Percentiles rank a stretch among this genome's conserved stretches.
phyloP scores from a whole-genome alignment of 2,113 vertebrate species.

The Phylloscopus trochilus region DNA sequence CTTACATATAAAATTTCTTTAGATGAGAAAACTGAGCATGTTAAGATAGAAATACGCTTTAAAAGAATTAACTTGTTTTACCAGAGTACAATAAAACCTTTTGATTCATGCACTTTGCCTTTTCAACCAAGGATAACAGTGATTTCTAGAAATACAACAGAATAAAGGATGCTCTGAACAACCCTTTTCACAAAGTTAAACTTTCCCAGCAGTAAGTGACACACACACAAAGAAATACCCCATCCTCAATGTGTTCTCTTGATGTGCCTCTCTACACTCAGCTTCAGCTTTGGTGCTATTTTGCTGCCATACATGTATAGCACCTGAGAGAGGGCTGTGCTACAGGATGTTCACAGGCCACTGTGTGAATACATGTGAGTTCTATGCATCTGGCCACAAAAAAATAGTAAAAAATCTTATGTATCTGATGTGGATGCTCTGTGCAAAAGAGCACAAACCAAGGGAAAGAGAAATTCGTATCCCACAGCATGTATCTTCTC shows the following conservation, averaged over 20 bases:
- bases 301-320: accelerated
- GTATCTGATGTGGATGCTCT: neutral
- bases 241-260: neutral
- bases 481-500: neutral
- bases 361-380: neutral
- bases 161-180: neutral
- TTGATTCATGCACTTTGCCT: neutral
- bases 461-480: neutral
- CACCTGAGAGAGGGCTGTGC: neutral
- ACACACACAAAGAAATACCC: neutral
- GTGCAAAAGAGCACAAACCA: neutral
- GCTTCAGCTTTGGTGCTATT: neutral
- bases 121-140: neutral
- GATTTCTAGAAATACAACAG: neutral
- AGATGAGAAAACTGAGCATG: neutral
- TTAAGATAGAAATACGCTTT: neutral
- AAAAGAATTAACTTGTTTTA: neutral
- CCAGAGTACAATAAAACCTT: neutral
- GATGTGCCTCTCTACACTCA: neutral
- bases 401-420: neutral
- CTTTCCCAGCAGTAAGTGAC: neutral
- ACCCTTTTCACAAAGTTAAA: neutral
- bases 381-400: neutral
- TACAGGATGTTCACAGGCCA: neutral
- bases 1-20: neutral